phyloP scores from a whole-genome alignment of 2,113 vertebrate genomes.

The Suncus etruscus region DNA sequence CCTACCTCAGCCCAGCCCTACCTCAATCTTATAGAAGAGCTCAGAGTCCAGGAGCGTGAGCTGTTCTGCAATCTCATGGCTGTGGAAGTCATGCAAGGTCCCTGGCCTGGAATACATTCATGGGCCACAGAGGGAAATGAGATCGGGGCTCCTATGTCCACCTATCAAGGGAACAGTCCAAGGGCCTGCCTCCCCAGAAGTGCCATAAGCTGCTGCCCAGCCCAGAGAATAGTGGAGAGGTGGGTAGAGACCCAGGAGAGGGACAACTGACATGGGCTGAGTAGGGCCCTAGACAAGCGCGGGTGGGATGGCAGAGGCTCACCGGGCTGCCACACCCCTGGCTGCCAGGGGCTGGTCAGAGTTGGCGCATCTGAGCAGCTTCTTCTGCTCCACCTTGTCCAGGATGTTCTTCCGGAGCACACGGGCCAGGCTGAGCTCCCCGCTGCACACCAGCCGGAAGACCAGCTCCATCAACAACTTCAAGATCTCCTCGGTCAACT shows the following conservation, averaged over 20 bases:
- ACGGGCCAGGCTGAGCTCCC: constrained; percentile 97
- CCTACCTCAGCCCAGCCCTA: constrained; percentile 42
- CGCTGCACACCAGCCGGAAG: constrained; percentile 95
- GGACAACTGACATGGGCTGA: too few species aligned
- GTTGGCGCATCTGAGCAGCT: constrained; percentile 93
- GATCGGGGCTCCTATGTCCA: too few species aligned
- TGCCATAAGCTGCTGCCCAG: too few species aligned
- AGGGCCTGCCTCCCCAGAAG: too few species aligned
- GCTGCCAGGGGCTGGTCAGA: constrained; percentile 95
- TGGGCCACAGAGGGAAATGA: fast-evolving
- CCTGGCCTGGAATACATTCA: constrained; percentile 91
- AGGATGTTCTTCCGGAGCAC: constrained; percentile 98
- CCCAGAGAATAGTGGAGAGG: too few species aligned
- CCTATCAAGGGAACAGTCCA: too few species aligned
- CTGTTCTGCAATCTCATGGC: constrained; percentile 98
- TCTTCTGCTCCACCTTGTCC: constrained; percentile 98
- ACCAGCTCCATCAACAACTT: constrained; percentile 98
- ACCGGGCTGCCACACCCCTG: constrained; percentile 97
- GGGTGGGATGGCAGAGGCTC: constrained; percentile 25
- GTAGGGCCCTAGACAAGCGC: too few species aligned
- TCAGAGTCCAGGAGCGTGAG: constrained; percentile 97
- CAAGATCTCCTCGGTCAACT: constrained; percentile 97
- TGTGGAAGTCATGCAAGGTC: constrained; percentile 98
- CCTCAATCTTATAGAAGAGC: constrained; percentile 99
- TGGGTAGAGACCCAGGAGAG: too few species aligned